phyloP scores from a whole-genome alignment of 2,888 invertebrate genomes.

The Helleia helle region DNA sequence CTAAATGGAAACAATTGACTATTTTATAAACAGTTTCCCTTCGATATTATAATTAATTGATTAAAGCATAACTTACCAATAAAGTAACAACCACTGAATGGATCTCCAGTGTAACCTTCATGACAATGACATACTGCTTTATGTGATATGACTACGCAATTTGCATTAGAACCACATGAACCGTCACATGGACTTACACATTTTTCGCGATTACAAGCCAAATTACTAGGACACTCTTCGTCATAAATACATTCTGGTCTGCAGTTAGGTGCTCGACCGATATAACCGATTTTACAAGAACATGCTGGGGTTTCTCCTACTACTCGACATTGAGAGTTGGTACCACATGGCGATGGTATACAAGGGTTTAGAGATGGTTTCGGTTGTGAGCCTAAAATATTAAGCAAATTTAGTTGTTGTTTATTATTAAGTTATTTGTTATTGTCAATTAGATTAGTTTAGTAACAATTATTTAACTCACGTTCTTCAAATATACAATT shows the following conservation, averaged over 20 bases:
- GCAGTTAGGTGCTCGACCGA: constrained; percentile 89
- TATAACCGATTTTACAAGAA: constrained; percentile 84
- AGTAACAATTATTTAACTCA: no score
- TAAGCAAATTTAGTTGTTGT: background rate
- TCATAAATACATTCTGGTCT: constrained; percentile 90
- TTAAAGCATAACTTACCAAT: constrained; percentile 42
- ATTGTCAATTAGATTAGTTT: background rate
- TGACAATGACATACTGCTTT: constrained; percentile 88
- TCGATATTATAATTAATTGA: background rate
- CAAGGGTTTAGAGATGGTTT: constrained; percentile 82
- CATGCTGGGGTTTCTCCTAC: constrained; percentile 85
- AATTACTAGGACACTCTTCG: constrained; percentile 87
- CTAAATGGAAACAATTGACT: constrained; percentile 36
- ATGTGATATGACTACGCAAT: constrained; percentile 87
- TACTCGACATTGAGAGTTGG: constrained; percentile 86
- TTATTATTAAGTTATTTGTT: background rate
- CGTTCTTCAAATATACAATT: constrained; percentile 80
- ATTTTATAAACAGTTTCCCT: background rate
- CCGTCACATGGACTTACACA: constrained; percentile 90
- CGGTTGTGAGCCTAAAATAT: constrained; percentile 65
- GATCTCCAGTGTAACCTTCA: constrained; percentile 87
- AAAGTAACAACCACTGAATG: constrained; percentile 82
- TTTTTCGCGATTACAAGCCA: constrained; percentile 87
- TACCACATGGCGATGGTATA: constrained; percentile 87
- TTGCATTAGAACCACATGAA: constrained; percentile 85